These are phyloP conservation scores for Calameuta filiformis DNA, from an alignment of 2,888 invertebrate species.

Conservation along the genomic window DNA sequence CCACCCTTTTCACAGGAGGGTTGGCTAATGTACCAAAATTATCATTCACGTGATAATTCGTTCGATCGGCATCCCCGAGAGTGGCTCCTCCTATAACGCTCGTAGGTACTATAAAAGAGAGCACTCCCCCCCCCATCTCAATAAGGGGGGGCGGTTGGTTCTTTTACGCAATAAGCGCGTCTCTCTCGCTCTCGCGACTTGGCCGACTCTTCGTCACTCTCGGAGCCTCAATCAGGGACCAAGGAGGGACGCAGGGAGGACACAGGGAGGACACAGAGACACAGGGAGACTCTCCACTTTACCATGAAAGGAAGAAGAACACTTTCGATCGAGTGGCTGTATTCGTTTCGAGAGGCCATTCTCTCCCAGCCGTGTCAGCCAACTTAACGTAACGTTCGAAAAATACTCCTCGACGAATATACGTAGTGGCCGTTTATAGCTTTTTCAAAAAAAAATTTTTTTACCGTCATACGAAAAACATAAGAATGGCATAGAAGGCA, in stretches of 20 bases:
- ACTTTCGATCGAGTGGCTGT: neutral
- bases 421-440: no score
- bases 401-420: neutral
- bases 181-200: constrained; percentile 8
- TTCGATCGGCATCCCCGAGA: neutral
- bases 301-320: neutral
- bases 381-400: neutral
- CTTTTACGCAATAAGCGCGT: neutral
- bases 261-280: no score
- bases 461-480: no score
- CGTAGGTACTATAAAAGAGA: neutral
- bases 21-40: neutral
- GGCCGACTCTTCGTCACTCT: neutral
- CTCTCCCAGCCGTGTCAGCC: no score
- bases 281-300: neutral
- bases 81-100: neutral
- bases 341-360: neutral
- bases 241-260: neutral
- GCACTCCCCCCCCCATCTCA: neutral
- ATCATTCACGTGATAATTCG: neutral
- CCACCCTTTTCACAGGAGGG: constrained; percentile 6
- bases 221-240: neutral
- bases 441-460: no score
- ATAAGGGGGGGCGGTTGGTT: neutral
- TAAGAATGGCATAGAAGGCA: no score